A percentile compares a stretch with the other conserved stretches of the same genome.
These are phyloP conservation scores for Athrips mouffetella DNA, from an alignment of 2,888 invertebrate genomes.

Conservation along the genomic window DNA sequence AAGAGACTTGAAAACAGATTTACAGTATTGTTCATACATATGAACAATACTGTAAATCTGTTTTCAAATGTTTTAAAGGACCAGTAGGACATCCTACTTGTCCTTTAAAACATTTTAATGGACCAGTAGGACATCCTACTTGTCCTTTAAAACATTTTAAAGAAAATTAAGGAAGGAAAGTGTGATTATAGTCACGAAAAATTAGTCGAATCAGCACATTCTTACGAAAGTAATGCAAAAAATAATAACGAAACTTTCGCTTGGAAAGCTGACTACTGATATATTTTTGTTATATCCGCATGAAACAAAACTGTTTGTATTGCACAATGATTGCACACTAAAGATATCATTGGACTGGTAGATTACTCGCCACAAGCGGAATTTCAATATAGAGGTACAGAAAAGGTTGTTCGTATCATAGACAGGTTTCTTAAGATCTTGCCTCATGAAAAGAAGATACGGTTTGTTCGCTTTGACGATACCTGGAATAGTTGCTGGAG, in stretches of 20 bases:
- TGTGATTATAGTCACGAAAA: neutral
- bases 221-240: slow-evolving; percentile 24
- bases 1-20: slow-evolving; percentile 43
- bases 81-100: slow-evolving; percentile 40
- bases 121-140: no score
- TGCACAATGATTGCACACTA: no score
- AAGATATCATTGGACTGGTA: neutral
- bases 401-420: slow-evolving; percentile 35
- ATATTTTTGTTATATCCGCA: neutral
- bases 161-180: slow-evolving; percentile 33
- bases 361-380: neutral
- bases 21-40: slow-evolving; percentile 37
- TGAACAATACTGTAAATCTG: no score
- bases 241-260: neutral
- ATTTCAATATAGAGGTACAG: neutral
- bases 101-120: no score
- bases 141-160: slow-evolving; percentile 40
- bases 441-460: slow-evolving; percentile 46
- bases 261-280: neutral
- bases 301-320: neutral
- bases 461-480: slow-evolving; percentile 57
- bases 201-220: neutral
- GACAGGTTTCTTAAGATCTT: slow-evolving; percentile 46
- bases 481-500: slow-evolving; percentile 51
- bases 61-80: no score